A percentile compares a stretch with the other conserved stretches of the same genome.
These are phyloP conservation scores for Helobdella robusta DNA, from an alignment of 2,888 invertebrate genomes.

Conservation along the genomic window DNA sequence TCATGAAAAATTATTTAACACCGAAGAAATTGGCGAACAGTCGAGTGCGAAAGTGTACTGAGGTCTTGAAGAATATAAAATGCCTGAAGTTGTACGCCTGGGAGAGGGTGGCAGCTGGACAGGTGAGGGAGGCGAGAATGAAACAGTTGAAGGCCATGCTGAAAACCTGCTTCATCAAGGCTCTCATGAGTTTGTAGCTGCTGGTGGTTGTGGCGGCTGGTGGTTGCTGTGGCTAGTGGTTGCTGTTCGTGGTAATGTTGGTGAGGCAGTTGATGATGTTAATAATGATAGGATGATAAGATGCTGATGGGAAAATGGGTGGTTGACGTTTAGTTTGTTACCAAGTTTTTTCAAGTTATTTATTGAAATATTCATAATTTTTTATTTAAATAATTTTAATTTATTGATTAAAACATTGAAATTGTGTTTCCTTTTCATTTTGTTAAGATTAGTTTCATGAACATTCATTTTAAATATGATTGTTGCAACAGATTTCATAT, in stretches of 20 bases:
- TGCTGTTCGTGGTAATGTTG: too few species aligned
- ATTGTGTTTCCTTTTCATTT: too few species aligned
- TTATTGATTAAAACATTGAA: too few species aligned
- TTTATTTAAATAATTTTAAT: too few species aligned
- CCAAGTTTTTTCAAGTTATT: too few species aligned
- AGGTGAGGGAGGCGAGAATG: slow-evolving; percentile 60
- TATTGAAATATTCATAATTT: too few species aligned
- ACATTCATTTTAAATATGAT: neutral
- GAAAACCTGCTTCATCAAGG: slow-evolving; percentile 58
- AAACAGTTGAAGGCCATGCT: slow-evolving; percentile 64
- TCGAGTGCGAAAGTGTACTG: slow-evolving; percentile 64
- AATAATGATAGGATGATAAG: neutral
- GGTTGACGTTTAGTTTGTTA: neutral
- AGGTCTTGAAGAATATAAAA: slow-evolving; percentile 68
- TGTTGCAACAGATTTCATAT: slow-evolving; percentile 60
- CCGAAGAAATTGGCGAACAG: slow-evolving; percentile 63
- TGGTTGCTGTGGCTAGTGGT: too few species aligned
- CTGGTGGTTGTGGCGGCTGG: neutral
- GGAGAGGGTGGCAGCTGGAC: slow-evolving; percentile 65
- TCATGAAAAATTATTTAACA: too few species aligned
- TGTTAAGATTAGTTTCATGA: too few species aligned
- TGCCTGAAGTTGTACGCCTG: slow-evolving; percentile 74
- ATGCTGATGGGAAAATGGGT: neutral
- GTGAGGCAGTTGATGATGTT: neutral
- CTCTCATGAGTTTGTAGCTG: slow-evolving; percentile 31